These are phyloP conservation scores for Kryptolebias marmoratus DNA, from an alignment of 2,113 vertebrate genomes.

Conservation along the genomic window DNA sequence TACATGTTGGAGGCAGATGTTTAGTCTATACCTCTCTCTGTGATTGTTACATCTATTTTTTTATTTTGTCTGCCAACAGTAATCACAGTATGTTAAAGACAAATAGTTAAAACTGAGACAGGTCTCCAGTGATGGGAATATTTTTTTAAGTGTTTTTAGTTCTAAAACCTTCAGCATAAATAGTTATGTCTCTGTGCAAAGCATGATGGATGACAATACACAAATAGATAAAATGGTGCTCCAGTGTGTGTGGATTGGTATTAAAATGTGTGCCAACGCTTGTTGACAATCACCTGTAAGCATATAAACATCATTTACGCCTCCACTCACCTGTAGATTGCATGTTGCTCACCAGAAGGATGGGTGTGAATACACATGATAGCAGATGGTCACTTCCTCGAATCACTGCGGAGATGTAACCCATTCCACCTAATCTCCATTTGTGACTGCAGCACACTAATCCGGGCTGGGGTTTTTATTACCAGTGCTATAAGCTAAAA, in stretches of 20 bases:
- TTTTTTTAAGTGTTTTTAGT: slow-evolving; percentile 17
- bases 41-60: slow-evolving; percentile 32
- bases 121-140: background rate
- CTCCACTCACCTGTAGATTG: slow-evolving; percentile 52
- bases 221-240: slow-evolving; percentile 7
- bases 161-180: slow-evolving; percentile 26
- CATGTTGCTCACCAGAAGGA: slow-evolving; percentile 61
- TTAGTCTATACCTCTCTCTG: slow-evolving; percentile 47
- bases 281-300: background rate
- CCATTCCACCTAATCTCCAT: slow-evolving; percentile 62
- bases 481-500: slow-evolving; percentile 36
- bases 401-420: slow-evolving; percentile 57
- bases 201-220: slow-evolving; percentile 28
- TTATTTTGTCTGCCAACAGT: slow-evolving; percentile 32
- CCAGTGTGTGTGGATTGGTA: background rate
- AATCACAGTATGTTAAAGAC: slow-evolving; percentile 17
- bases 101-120: background rate
- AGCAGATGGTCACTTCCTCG: slow-evolving; percentile 68
- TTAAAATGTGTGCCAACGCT: slow-evolving; percentile 13
- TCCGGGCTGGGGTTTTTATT: slow-evolving; percentile 59
- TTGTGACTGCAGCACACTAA: slow-evolving; percentile 53
- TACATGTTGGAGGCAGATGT: slow-evolving; percentile 50
- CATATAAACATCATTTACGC: slow-evolving; percentile 1
- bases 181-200: slow-evolving; percentile 13
- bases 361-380: slow-evolving; percentile 55